Conservation (phyloP, 2,113 vertebrate species). For the Castor canadensis region DNA sequence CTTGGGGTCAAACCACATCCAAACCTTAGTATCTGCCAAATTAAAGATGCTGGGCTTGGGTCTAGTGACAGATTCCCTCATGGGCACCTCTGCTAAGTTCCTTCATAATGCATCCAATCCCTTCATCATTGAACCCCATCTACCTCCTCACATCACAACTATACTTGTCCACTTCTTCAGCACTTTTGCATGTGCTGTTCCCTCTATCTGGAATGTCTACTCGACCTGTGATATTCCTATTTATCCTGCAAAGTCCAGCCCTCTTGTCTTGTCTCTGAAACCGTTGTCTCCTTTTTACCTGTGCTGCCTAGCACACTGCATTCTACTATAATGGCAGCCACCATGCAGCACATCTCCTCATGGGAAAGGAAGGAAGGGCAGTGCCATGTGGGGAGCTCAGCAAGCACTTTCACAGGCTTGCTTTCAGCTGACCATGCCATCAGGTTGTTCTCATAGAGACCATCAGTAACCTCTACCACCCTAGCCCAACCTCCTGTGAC, state of each 20-base stretch:
- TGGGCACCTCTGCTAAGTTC: background rate
- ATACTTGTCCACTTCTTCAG: background rate
- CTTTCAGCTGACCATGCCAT: background rate
- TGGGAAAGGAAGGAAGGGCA: background rate
- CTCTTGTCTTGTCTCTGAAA: background rate
- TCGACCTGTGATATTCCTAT: background rate
- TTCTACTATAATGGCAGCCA: no score
- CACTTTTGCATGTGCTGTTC: background rate
- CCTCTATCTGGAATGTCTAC: background rate
- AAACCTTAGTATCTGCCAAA: background rate
- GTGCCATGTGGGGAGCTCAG: fast-evolving
- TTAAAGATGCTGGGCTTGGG: fast-evolving
- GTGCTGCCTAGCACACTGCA: fast-evolving
- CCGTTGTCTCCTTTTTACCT: background rate
- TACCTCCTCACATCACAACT: background rate
- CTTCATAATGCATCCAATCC: background rate
- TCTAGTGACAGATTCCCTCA: no score
- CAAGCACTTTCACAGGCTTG: background rate
- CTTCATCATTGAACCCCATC: background rate
- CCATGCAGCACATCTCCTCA: no score
- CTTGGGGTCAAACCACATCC: background rate
- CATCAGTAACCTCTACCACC: fast-evolving
- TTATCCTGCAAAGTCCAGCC: background rate
- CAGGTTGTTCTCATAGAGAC: no score
- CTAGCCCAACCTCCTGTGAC: background rate